phyloP scores from a whole-genome alignment of 2,888 invertebrate species.

The Epiblema foenella region DNA sequence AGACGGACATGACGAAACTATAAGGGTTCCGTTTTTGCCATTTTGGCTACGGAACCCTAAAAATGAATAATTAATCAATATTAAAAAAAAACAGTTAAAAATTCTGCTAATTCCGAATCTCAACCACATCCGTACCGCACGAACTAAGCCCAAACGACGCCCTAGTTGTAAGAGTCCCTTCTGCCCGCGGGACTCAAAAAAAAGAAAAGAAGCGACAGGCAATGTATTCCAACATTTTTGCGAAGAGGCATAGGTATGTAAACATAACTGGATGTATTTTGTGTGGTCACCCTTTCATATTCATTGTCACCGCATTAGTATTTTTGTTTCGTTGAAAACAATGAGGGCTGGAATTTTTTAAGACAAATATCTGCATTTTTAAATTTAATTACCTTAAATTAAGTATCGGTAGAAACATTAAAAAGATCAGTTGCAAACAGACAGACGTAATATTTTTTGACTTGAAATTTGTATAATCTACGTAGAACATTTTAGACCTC shows the following conservation, averaged over 20 bases:
- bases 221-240: slow-evolving; percentile 60
- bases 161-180: slow-evolving; percentile 17
- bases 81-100: background rate
- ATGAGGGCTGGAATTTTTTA: slow-evolving; percentile 14
- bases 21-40: too few species aligned
- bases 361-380: background rate
- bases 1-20: too few species aligned
- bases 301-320: slow-evolving; percentile 16
- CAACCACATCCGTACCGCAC: slow-evolving; percentile 20
- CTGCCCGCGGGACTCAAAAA: slow-evolving; percentile 17
- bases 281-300: slow-evolving; percentile 37
- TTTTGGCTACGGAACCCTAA: too few species aligned
- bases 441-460: background rate
- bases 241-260: slow-evolving; percentile 47
- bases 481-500: slow-evolving; percentile 26
- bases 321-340: slow-evolving; percentile 1
- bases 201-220: slow-evolving; percentile 52
- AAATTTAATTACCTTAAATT: background rate
- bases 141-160: slow-evolving; percentile 14
- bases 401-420: background rate
- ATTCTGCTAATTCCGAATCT: slow-evolving; percentile 1
- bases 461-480: background rate
- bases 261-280: slow-evolving; percentile 32
- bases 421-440: background rate
- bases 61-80: background rate